Base-by-base conservation (phyloP, 1,140 invertebrate genomes). In the Caenorhabditis latens region DNA sequence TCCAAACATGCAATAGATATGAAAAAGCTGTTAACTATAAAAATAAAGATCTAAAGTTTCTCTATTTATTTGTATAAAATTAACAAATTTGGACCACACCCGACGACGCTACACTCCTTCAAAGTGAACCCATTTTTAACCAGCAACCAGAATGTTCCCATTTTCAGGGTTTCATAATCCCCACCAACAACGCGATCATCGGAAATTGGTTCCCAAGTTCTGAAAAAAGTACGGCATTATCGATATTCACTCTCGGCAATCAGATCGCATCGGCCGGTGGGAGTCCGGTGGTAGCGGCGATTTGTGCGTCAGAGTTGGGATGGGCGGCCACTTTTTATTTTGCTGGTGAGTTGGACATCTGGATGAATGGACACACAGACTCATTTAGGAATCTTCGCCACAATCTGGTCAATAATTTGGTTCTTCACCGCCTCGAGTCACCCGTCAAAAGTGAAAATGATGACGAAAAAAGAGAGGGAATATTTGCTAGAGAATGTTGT, bases 251-350 rank as follows among this genome's bases (percentile, higher is more conserved):
- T 7, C 84, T 85, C 2, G 89, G 89, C 42, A 90, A 90, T 61
- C 87, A 88, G 55, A 46, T 90, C 21, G 89, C 89, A 7, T 86
- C 57, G 21, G 63, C 84, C 48, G 71, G 63, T 50, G 88, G 88
- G 21, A 87, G 84, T 32, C 90, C 90, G 6, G 63, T 88, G 6
- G 65, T 89, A 14, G 90, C 90, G 7, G 84, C 84, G 16, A 57
- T 90, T n/a, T 90, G 90, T 63, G 58, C 32, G 19, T 89, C 85
- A 46, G 48, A 46, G 32, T 88, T 84, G 7, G 57, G 84, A 58
- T 90, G 90, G 90, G 90, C 90, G n/a, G 53, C 88, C 13, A 88
- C 91, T 57, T 90, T 90, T 53, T 90, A 90, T 83, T 32, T 88
- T 43, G 87, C 90, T 43, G 86, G 90, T 90, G 55, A 55, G 88